Percentiles rank a stretch among this genome's conserved stretches.
Evolutionary conservation across 2,888 invertebrate genomes (phyloP).

Genomic region (Oligia fasciuncula): DNA sequence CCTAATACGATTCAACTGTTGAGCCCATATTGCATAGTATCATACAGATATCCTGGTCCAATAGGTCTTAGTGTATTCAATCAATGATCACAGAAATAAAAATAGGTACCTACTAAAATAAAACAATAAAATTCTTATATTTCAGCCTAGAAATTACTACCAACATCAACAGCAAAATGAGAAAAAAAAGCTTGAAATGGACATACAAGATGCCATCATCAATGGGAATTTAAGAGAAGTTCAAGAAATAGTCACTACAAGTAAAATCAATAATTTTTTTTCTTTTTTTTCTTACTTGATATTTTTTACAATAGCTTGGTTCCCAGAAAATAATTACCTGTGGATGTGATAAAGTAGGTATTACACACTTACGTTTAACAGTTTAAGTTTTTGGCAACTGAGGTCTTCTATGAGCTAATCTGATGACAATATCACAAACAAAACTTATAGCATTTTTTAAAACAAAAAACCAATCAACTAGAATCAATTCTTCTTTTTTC

Average conservation of each 20-base stretch:
- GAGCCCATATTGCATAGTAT: neutral
- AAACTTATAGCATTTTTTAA: too few species aligned
- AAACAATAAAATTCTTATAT: neutral
- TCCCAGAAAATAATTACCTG: neutral
- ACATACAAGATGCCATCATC: constrained; percentile 83
- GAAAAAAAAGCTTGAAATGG: constrained; percentile 79
- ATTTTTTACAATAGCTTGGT: neutral
- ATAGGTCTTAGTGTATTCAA: neutral
- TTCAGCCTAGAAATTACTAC: constrained; percentile 72
- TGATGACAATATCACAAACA: neutral
- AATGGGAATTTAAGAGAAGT: constrained; percentile 80
- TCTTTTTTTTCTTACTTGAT: neutral
- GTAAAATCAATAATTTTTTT: constrained; percentile 60
- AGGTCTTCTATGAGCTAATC: neutral
- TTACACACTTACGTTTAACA: neutral
- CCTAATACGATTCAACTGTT: neutral
- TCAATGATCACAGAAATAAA: constrained; percentile 1
- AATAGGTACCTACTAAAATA: neutral
- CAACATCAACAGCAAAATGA: constrained; percentile 70
- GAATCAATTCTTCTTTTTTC: neutral
- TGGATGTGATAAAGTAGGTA: neutral
- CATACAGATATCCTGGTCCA: neutral
- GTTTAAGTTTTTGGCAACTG: neutral
- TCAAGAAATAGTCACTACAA: constrained; percentile 74
- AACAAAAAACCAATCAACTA: neutral